Evolutionary conservation across 2,797 vertebrate genomes (phyloP).

Genomic region (Perodicticus potto): DNA sequence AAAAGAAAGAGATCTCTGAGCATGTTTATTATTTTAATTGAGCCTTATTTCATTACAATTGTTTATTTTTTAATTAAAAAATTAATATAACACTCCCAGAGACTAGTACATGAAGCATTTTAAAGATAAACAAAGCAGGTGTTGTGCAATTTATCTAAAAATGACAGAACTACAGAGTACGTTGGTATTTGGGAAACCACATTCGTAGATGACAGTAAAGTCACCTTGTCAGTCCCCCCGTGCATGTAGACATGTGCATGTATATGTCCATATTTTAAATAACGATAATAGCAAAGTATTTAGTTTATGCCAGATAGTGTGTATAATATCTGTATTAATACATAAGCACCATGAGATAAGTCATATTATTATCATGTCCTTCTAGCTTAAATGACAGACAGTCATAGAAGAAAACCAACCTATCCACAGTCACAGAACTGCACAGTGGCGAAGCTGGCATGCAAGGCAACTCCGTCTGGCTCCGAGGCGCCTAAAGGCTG

Average conservation of each 20-base stretch:
- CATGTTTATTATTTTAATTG: conserved; percentile 28
- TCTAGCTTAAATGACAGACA: not conserved
- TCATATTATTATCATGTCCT: not conserved
- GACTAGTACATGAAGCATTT: not conserved
- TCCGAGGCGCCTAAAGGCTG: not conserved
- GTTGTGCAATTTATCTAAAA: conserved; percentile 50
- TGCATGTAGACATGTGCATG: not conserved
- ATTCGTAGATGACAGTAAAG: not conserved
- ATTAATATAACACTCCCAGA: conserved; percentile 18
- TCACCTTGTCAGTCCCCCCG: not conserved
- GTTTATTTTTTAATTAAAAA: conserved; percentile 30
- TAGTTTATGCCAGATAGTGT: conserved; percentile 10
- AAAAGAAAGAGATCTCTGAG: not conserved
- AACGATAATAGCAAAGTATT: not conserved
- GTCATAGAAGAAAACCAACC: not conserved
- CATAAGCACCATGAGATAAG: not conserved
- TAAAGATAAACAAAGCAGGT: conserved; percentile 28
- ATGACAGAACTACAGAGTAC: not conserved
- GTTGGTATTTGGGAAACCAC: not conserved
- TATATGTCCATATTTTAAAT: not conserved
- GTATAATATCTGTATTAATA: not conserved
- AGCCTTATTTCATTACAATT: not conserved
- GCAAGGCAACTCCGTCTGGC: not conserved
- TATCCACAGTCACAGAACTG: not conserved
- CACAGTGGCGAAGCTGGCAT: not conserved